Base-by-base conservation (phyloP, 2,888 invertebrate species). In the Melinaea marsaeus region DNA sequence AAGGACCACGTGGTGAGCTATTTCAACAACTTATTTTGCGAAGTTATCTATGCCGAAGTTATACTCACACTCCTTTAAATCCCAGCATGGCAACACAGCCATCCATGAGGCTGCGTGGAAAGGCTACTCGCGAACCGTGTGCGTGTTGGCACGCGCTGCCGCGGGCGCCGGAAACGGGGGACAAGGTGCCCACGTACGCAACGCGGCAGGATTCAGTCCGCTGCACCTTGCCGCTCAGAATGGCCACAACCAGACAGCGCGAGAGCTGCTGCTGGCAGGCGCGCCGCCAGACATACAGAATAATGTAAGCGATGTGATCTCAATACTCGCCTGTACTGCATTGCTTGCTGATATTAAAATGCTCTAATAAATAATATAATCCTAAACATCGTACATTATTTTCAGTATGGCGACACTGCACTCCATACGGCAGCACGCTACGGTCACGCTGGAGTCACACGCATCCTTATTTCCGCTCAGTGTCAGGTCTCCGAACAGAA, bases 101-200 rank as follows among this genome's bases (percentile, higher is more conserved):
- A 88, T 97, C 13, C 99, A 99, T 88, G 98, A 98, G 84, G 97
- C 98, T 11, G 95, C 98, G 3, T 98, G 98, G 96, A 96, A 98
- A 79, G 98, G 98, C 7, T 97, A 95, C 90, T 97, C 97, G 76
- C 93, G 95, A 65, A 95, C 96, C 69, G 95, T 96, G 69, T 94
- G 95, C 70, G 84, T 94, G 55, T 92, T 98, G 68, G 94, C 94
- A 58, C 93, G 94, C 60, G 32, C 32, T 5, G 78, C 73, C 34
- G 92, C 93, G 63, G 92, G 94, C 57, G 91, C 42, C 7, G 7
- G 9, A 9, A 9, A 3, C 7, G 42, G 42, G 42, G 7, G 7
- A 9, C 7, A 7, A 3, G 42, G 7, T 9, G 42, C 9, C 9
- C 42, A 7, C 42, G 11, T 9, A 9, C 42, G 42, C 42, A 42